These are phyloP conservation scores for Halocaridina rubra DNA, from an alignment of 2,888 invertebrate genomes.

Conservation along the genomic window DNA sequence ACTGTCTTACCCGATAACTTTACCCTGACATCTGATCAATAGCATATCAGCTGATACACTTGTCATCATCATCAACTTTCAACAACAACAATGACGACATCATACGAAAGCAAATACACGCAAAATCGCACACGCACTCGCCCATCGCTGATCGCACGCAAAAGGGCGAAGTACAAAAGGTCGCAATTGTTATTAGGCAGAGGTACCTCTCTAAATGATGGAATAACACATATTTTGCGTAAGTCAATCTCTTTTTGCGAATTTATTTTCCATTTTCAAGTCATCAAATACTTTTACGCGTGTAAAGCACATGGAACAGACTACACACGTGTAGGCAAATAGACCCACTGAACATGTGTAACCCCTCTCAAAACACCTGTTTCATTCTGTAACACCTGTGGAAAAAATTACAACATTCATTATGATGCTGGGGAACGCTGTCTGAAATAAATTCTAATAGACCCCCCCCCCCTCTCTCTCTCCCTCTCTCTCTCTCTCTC, in stretches of 20 bases:
- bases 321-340: neutral
- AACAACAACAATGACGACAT: neutral
- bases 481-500: neutral
- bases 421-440: too few relatives aligned
- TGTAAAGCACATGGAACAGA: neutral
- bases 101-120: neutral
- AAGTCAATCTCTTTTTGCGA: neutral
- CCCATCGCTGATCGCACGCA: neutral
- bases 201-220: constrained; percentile 31
- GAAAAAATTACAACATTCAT: neutral
- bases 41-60: constrained; percentile 46
- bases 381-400: neutral
- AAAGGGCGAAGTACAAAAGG: neutral
- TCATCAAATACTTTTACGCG: neutral
- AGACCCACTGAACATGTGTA: neutral
- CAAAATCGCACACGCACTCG: neutral
- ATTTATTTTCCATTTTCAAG: neutral
- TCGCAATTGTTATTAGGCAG: constrained; percentile 9
- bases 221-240: constrained; percentile 1
- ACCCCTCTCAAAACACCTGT: neutral
- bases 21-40: constrained; percentile 60
- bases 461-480: neutral
- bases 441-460: too few relatives aligned
- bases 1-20: constrained; percentile 63
- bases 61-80: constrained; percentile 7